These are phyloP conservation scores for Drosophila pruinosa DNA, from an alignment of 1,140 invertebrate species.

Conservation along the genomic window DNA sequence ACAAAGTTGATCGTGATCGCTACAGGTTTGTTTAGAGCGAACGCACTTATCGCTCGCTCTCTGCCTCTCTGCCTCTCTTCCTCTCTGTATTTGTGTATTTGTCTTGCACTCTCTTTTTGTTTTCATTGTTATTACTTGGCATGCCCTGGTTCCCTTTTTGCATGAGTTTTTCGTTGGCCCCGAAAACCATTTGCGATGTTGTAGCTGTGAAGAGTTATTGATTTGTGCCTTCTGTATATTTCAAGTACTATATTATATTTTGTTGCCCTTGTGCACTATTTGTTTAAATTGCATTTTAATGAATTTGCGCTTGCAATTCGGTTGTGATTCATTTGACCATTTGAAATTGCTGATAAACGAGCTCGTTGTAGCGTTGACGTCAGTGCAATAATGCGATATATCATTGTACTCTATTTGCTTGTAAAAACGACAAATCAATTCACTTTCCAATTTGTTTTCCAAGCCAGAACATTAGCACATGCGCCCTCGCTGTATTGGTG, in stretches of 20 bases:
- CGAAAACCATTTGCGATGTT: background rate
- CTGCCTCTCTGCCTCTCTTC: background rate
- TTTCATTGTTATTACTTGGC: conserved; percentile 29
- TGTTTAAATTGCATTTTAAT: conserved; percentile 15
- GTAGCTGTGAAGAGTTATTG: background rate
- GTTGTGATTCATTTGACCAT: conserved; percentile 20
- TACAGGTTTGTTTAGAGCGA: conserved; percentile 24
- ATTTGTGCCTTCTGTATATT: conserved; percentile 9
- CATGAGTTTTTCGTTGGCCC: conserved; percentile 7
- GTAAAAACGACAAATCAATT: conserved; percentile 34
- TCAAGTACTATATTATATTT: background rate
- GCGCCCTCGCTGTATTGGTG: conserved; percentile 17
- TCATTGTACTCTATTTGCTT: background rate
- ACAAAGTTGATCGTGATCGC: conserved; percentile 16
- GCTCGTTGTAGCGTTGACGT: conserved; percentile 27
- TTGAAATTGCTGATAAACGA: conserved; percentile 30
- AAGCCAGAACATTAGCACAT: conserved; percentile 25
- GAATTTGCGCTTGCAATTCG: background rate
- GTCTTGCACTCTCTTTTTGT: conserved; percentile 12
- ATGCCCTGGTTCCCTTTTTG: conserved; percentile 15
- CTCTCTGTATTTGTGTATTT: background rate
- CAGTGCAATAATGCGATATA: conserved; percentile 15
- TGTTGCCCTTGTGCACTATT: conserved; percentile 6
- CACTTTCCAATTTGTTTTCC: conserved; percentile 31
- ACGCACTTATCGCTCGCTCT: conserved; percentile 1